Base-by-base conservation (phyloP, 2,888 invertebrate genomes). In the Stenolophus ochropezus region DNA sequence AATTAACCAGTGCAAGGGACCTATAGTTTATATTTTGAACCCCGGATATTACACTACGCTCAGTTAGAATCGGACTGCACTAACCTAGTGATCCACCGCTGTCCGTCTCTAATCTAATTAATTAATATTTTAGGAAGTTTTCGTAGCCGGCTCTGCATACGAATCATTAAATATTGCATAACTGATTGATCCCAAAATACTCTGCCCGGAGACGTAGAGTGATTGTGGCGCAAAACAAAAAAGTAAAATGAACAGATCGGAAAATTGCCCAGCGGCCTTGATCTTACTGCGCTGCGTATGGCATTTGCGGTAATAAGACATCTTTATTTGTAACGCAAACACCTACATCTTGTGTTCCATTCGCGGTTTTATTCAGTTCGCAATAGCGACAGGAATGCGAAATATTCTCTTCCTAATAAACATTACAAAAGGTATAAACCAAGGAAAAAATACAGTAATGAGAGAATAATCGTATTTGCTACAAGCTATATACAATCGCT, bases 261-360 rank as follows among this genome's bases (percentile, higher is more conserved):
- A 73, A 73, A 73, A 73, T 73, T 73, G 49, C 73, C 49, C 23
- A 5, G 0, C 27, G 73, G 21, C 73, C 73, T 73, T 73, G 73
- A 73, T 73, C 73, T 73, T 47, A 49, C 23, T 21, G 21, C n/a
- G 16, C 21, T 69, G 65, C 16, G 6, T 69, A 69, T 69, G 65
- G 65, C 27, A 69, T 69, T 69, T 69, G 18, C n/a, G 18, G 21
- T 69, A 69, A 33, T 69, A 69, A 69, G 33, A 33, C 65, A 69
- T 69, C 33, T 61, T 69, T 65, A 65, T 65, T 65, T 27, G 33
- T 65, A 33, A 27, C 33, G n/a, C 6, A 14, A 69, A 69, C 65
- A 16, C 33, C 65, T 33, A 69, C 18, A 33, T 20, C 20, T 49
- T 49, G n/a, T n/a, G n/a, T n/a, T n/a, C n/a, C n/a, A n/a, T n/a